These are phyloP conservation scores for Zeus faber DNA, from an alignment of 2,113 vertebrate genomes.

Conservation along the genomic window DNA sequence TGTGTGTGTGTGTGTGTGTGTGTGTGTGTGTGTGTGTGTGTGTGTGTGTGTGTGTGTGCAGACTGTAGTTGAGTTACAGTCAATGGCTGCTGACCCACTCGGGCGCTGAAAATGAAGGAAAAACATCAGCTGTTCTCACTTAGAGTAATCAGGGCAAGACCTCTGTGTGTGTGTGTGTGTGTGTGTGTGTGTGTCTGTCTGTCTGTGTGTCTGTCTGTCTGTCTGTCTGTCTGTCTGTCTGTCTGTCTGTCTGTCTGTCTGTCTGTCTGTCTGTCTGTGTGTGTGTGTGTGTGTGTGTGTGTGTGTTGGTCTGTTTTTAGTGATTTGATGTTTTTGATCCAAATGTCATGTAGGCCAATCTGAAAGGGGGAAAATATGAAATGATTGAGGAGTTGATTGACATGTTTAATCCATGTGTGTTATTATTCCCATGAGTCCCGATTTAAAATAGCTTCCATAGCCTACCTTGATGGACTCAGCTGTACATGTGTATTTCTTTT, in stretches of 20 bases:
- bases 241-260: slow-evolving; percentile 4
- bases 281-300: slow-evolving; percentile 1
- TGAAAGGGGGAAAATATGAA: no score
- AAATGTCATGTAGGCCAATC: neutral
- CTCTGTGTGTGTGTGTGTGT: slow-evolving; percentile 6
- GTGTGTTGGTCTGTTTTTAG: neutral
- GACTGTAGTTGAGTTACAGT: slow-evolving; percentile 2
- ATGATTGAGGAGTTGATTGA: no score
- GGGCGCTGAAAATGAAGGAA: slow-evolving; percentile 7
- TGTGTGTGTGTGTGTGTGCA: neutral
- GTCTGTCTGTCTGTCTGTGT: slow-evolving; percentile 4
- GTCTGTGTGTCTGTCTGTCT: neutral
- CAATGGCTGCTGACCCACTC: slow-evolving; percentile 9
- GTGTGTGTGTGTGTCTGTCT: neutral
- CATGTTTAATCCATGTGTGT: no score
- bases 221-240: neutral
- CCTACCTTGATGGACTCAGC: no score
- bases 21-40: neutral
- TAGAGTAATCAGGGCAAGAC: neutral
- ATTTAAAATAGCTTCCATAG: no score
- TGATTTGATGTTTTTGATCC: neutral
- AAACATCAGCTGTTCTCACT: slow-evolving; percentile 21
- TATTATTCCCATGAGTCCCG: no score
- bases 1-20: neutral
- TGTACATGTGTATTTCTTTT: no score